Evolutionary conservation across 92 coral and sea anemone genomes (phyloP), one percentile per base, ranked within the genome.

Genomic region (Ricordea florida): DNA sequence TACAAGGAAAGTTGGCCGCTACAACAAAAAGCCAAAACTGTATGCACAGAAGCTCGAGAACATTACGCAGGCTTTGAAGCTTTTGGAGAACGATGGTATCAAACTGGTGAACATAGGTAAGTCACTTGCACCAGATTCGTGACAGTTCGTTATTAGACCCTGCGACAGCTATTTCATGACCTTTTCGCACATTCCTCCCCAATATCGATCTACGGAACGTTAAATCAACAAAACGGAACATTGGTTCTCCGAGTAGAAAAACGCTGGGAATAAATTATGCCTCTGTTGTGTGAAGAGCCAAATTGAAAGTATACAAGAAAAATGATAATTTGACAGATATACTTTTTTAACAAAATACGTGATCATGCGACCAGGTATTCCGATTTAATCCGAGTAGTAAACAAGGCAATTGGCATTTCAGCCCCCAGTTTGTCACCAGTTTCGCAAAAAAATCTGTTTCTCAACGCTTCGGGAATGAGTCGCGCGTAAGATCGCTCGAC

Each of bases 81-180:
- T 94, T 21, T 65, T 94, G 15, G 84, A 82, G 48, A 78, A 79
- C 35, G 98, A 94, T 41, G 97, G 97, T 0, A 94, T 94, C 14
- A 87, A 94, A 33, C 87, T 94, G 6, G 94, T 94, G 30, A 94
- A 92, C 47, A 94, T 94, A 67, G 98, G 98, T 94, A 70, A 85
- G 98, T 5, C 24, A 60, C 1, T 33, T 15, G n/a, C n/a, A n/a
- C n/a, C 3, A 3, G 14, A 14, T n/a, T 45, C 35, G 67, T 60
- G 48, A 60, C 67, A 21, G 27, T 35, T 21, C 11, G 45, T 36
- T n/a, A 21, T 59, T 35, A 16, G 8, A 43, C 7, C 1, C 42
- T 14, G 16, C 4, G 16, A 2, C n/a, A 10, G 17, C 32, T 14
- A 33, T 33, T 53, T 37, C 41, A 28, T 16, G 32, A 35, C 61